A percentile compares a stretch with the other conserved stretches of the same genome.
Evolutionary conservation across 1,140 invertebrate genomes (phyloP).

Genomic region (Kradibia gibbosae): DNA sequence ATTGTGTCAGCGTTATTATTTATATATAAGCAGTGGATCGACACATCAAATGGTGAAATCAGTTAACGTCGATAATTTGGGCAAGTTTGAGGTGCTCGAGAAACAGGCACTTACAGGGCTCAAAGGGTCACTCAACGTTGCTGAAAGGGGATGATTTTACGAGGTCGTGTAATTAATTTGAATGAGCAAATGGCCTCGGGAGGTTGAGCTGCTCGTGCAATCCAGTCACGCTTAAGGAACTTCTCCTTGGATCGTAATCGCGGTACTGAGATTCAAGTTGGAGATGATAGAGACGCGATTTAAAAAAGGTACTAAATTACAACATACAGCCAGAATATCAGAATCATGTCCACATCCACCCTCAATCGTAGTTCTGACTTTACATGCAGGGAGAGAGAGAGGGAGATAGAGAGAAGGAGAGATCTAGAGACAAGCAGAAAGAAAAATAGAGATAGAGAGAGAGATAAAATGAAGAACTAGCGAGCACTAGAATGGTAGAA

Average conservation of each 20-base stretch:
- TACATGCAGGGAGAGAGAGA: neutral
- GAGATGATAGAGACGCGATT: neutral
- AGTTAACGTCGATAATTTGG: conserved; percentile 47
- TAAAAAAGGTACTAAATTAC: neutral
- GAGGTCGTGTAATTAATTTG: conserved; percentile 71
- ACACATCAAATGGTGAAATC: conserved; percentile 41
- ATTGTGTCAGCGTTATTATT: neutral
- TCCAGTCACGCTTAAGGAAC: conserved; percentile 21
- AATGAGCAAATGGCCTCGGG: conserved; percentile 70
- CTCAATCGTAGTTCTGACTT: neutral
- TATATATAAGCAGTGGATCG: conserved; percentile 16
- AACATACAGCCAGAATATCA: neutral
- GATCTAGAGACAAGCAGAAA: neutral
- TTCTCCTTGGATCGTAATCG: conserved; percentile 19
- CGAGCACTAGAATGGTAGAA: neutral
- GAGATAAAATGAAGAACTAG: neutral
- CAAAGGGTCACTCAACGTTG: neutral
- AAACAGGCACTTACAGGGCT: neutral
- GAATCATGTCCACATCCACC: conserved; percentile 16
- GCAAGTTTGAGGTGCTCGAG: conserved; percentile 23
- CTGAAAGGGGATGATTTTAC: conserved; percentile 48
- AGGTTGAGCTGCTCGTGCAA: conserved; percentile 64
- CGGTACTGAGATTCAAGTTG: conserved; percentile 8
- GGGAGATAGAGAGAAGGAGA: neutral
- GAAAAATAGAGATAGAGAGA: neutral